Base-by-base conservation (phyloP, 2,113 vertebrate genomes). In the Cettia cetti region DNA sequence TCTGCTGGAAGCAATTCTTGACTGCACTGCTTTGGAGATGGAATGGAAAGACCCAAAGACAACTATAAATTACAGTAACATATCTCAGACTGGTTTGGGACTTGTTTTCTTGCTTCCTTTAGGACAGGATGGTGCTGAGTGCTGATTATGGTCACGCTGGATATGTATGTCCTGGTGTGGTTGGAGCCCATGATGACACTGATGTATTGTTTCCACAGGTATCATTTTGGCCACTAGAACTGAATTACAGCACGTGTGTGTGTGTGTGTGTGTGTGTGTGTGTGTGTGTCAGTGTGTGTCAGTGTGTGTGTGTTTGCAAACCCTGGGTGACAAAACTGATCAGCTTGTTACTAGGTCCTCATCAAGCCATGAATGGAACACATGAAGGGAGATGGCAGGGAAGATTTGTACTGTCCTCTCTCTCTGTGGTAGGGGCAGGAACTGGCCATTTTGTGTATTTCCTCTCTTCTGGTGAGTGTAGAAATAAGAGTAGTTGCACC, bases 91-190 rank as follows among this genome's bases (percentile, higher is more conserved):
- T 65, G 18, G 5, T 83, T 70, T 63, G 16, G 37, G 16, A 74
- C 16, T 72, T 27, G 2, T 83, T 92, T 86, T 60, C 15, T 50
- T 60, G 19, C 39, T 60, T 54, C 22, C 42, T 61, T 81, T 82
- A 64, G 77, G 49, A 68, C 75, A 74, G 33, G 28, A 21, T 26
- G 60, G 33, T 77, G 47, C 50, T 47, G 64, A 70, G 54, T 54
- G 57, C 8, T 0, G 0, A 6, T 56, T 91, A 40, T 56, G 13
- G 27, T 75, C 57, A 28, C 19, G 35, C 13, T 75, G 69, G 24
- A 24, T 52, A 11, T 0, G 0, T 1, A 2, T 82, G 69, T 13
- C 44, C 33, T 52, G 8, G 13, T 53, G 63, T 65, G 31, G 13
- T 16, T 71, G 35, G 65, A 47, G 33, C 26, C 37, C 17, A 1